These are phyloP conservation scores for Phorcus lineatus DNA, from an alignment of 2,888 invertebrate genomes.

Conservation along the genomic window DNA sequence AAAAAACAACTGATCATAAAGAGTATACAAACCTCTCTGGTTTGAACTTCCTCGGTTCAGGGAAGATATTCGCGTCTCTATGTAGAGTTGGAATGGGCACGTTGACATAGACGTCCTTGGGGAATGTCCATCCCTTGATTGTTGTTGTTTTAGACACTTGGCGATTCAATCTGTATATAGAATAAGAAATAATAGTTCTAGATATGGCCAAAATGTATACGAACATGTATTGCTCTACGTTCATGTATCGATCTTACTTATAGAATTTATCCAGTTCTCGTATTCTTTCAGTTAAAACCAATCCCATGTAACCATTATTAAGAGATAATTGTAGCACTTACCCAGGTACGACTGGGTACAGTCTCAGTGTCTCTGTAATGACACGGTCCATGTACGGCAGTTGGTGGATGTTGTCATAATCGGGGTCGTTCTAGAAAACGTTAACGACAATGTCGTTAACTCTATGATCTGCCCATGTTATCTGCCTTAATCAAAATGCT, in stretches of 20 bases:
- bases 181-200: not conserved
- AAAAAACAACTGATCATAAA: too few species aligned
- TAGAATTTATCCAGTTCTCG: too few species aligned
- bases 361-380: constrained; percentile 50
- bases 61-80: constrained; percentile 40
- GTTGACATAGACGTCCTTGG: constrained; percentile 31
- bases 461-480: not conserved
- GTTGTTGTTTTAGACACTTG: constrained; percentile 28
- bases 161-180: constrained; percentile 30
- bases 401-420: constrained; percentile 44
- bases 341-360: constrained; percentile 51
- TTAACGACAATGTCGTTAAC: not conserved
- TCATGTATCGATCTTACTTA: too few species aligned
- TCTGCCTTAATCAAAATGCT: not conserved
- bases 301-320: too few species aligned
- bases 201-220: not conserved
- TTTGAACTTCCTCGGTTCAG: constrained; percentile 45
- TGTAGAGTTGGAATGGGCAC: constrained; percentile 45
- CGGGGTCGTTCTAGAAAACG: constrained; percentile 44
- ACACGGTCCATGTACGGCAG: constrained; percentile 54
- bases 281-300: too few species aligned
- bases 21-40: constrained; percentile 44
- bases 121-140: constrained; percentile 31
- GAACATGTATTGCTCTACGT: too few species aligned
- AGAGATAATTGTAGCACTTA: too few species aligned